Percentiles rank a stretch among this genome's conserved stretches.
Conservation (phyloP, 2,797 vertebrate species). For the Lates japonicus region DNA sequence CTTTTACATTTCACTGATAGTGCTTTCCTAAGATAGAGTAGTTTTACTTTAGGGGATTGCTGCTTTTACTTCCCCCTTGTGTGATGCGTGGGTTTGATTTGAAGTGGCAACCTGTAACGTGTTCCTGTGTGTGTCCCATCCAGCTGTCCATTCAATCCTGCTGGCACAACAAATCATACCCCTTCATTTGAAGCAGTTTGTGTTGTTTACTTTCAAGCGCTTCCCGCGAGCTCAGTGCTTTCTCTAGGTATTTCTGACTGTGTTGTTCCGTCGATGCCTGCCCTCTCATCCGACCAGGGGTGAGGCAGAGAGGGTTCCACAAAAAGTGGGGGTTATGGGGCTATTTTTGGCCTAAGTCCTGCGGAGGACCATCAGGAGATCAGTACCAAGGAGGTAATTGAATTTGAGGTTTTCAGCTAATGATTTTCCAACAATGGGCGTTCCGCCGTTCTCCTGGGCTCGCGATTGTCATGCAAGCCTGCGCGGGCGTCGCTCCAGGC, state of each 20-base stretch:
- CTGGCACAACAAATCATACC: constrained; percentile 33
- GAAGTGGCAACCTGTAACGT: not conserved
- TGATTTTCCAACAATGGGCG: constrained; percentile 64
- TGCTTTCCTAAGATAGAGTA: not conserved
- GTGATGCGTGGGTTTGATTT: constrained; percentile 5
- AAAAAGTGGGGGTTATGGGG: constrained; percentile 44
- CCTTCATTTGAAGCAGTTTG: constrained; percentile 38
- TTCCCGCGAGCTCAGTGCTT: constrained; percentile 27
- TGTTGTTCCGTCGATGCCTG: constrained; percentile 39
- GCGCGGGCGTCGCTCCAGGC: constrained; percentile 33
- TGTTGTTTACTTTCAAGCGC: constrained; percentile 42
- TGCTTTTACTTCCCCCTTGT: not conserved
- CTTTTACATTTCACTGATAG: not conserved
- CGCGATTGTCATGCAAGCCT: constrained; percentile 52
- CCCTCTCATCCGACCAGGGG: constrained; percentile 32
- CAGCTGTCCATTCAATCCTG: constrained; percentile 18
- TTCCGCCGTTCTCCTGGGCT: constrained; percentile 37
- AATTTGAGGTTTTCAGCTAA: constrained; percentile 74
- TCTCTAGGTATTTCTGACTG: constrained; percentile 50
- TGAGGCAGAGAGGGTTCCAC: constrained; percentile 15
- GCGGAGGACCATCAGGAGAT: constrained; percentile 64
- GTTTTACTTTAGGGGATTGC: not conserved
- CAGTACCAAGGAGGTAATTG: constrained; percentile 67
- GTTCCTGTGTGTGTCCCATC: constrained; percentile 16
- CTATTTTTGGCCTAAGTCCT: constrained; percentile 58